Conservation (phyloP, 2,888 invertebrate genomes). For the Sminthurinus aureus region DNA sequence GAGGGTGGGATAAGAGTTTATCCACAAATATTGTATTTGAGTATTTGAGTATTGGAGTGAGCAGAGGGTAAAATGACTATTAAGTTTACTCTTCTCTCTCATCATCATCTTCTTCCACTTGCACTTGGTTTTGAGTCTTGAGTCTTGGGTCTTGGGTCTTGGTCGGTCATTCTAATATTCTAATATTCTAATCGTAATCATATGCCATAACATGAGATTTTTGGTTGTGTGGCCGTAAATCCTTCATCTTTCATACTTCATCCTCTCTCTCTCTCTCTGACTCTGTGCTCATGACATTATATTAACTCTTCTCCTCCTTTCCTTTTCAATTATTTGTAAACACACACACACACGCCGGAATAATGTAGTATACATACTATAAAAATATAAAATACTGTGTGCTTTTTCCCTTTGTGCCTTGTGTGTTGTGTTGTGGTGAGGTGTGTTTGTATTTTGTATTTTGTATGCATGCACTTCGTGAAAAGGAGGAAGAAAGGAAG, state of each 20-base stretch:
- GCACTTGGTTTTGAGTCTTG: neutral
- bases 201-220: neutral
- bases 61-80: no score
- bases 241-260: slow-evolving; percentile 2
- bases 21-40: neutral
- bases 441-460: neutral
- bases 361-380: neutral
- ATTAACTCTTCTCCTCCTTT: neutral
- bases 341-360: no score
- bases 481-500: neutral
- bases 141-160: neutral
- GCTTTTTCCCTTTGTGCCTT: neutral
- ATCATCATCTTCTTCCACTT: neutral
- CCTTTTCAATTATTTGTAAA: no score
- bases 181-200: neutral
- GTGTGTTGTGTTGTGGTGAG: neutral
- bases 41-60: no score
- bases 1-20: neutral
- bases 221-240: slow-evolving; percentile 10
- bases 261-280: neutral
- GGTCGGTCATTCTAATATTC: slow-evolving; percentile 1
- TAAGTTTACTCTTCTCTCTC: no score
- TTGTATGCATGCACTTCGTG: no score
- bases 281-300: neutral
- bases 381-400: no score